Base-by-base conservation (phyloP, 2,797 vertebrate species). In the Cercopithecus diana region DNA sequence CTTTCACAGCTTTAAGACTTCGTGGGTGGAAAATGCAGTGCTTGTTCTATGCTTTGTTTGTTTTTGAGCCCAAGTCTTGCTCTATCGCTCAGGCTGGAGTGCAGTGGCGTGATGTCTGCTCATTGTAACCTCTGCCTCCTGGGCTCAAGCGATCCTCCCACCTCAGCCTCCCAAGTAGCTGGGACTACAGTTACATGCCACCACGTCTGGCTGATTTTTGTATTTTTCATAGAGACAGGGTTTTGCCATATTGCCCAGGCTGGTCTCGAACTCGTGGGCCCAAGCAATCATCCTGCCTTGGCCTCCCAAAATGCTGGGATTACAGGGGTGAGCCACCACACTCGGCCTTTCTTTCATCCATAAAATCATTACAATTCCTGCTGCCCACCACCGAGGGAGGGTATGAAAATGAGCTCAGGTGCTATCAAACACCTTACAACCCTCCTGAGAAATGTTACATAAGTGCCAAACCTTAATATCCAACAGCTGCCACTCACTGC, bases 361-460 rank as follows among this genome's bases (percentile, higher is more conserved):
- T 58, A 95, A 86, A 97, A 64, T 88, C 88, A 50, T 95, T 58
- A 86, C 12, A 83, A 1, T 86, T 85, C 73, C 86, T 61, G 26
- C 88, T 48, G 93, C 90, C 77, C 88, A 33, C 43, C 90, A 28
- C 67, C 33, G n/a, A 33, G 33, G 36, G 77, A 70, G 20, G 81
- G 28, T 20, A 81, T 77, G 88, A 64, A 88, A 81, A 96, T 81
- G 77, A 94, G 36, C 85, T 96, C 61, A 73, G 55, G 58, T 58
- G 50, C 92, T 89, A 52, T 50, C 39, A 88, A 85, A 88, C 73
- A 52, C 72, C 76, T 39, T 11, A 43, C 77, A 92, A 86, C 6
- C 70, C 87, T 92, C 95, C 95, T 48, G 33, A 30, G 24, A 36
- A 36, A 20, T 57, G 93, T 95, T 93, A 96, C 19, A 0, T 97